Percentiles rank a stretch among this genome's conserved stretches.
These are phyloP conservation scores for Sebastolobus alascanus DNA, from an alignment of 2,797 vertebrate species.

Conservation along the genomic window DNA sequence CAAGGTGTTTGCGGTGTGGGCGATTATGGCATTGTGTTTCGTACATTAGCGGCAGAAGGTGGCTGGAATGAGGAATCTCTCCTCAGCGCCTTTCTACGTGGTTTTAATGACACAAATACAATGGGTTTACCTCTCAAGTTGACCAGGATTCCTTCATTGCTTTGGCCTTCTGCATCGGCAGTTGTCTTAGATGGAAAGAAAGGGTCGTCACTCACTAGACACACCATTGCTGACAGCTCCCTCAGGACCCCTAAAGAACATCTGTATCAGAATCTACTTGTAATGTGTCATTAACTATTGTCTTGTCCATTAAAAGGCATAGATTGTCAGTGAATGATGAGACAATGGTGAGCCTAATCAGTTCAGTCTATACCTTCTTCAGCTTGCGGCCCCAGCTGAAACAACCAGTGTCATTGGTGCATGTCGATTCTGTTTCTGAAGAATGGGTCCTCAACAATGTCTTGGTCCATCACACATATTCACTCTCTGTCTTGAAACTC, in stretches of 20 bases:
- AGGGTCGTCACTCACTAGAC: not conserved
- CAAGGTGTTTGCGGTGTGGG: slow-evolving; percentile 9
- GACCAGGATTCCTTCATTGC: not conserved
- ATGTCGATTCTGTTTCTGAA: not conserved
- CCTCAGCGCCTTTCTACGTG: not conserved
- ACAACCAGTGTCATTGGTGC: not conserved
- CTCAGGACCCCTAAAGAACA: not conserved
- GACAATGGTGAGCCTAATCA: not conserved
- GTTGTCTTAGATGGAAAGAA: not conserved
- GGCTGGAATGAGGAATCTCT: not conserved
- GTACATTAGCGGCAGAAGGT: not conserved
- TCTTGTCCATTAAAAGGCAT: not conserved
- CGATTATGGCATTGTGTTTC: slow-evolving; percentile 27
- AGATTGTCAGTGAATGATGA: not conserved
- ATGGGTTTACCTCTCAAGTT: not conserved
- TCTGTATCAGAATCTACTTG: not conserved
- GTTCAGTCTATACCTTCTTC: not conserved
- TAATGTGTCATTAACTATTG: not conserved
- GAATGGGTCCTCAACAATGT: slow-evolving; percentile 5
- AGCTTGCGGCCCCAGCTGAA: not conserved
- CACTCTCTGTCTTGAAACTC: not conserved
- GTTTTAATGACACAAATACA: not conserved
- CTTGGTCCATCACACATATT: not conserved
- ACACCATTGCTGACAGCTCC: not conserved
- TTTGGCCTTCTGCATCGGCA: not conserved